phyloP scores from a whole-genome alignment of 2,888 invertebrate species.

The Drosophila borborema region DNA sequence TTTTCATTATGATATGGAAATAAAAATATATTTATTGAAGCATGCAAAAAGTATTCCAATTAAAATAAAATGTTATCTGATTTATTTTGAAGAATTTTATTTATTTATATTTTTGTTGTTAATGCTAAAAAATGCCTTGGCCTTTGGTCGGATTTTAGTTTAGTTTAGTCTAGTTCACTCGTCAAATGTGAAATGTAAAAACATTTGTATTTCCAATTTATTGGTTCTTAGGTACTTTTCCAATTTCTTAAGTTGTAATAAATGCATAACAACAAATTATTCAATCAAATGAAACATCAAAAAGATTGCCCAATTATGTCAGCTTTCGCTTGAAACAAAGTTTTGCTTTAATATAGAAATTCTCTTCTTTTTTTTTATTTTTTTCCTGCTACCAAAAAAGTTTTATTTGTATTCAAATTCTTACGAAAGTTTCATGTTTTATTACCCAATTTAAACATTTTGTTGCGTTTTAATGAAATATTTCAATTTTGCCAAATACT shows the following conservation, averaged over 20 bases:
- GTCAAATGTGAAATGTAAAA: neutral
- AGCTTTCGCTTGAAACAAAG: neutral
- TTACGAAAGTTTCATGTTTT: neutral
- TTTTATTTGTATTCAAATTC: constrained; percentile 7
- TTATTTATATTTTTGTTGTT: neutral
- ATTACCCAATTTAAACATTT: neutral
- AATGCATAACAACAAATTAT: neutral
- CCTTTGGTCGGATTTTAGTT: neutral
- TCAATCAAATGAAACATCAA: neutral
- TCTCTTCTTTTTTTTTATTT: too few relatives aligned
- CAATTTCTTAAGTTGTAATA: neutral
- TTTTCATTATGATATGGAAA: too few relatives aligned
- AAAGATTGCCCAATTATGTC: constrained; percentile 1
- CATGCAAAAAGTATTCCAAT: too few relatives aligned
- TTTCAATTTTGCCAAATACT: neutral
- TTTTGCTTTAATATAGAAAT: neutral
- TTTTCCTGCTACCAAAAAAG: neutral
- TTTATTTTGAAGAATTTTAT: neutral
- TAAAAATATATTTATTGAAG: too few relatives aligned
- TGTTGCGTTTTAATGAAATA: neutral
- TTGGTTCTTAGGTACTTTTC: neutral
- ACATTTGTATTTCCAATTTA: neutral
- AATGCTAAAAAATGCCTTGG: neutral
- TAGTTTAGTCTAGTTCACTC: neutral
- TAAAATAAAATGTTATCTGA: too few relatives aligned